Conservation (phyloP, 2,113 vertebrate genomes). For the Anser brachyrhynchus region DNA sequence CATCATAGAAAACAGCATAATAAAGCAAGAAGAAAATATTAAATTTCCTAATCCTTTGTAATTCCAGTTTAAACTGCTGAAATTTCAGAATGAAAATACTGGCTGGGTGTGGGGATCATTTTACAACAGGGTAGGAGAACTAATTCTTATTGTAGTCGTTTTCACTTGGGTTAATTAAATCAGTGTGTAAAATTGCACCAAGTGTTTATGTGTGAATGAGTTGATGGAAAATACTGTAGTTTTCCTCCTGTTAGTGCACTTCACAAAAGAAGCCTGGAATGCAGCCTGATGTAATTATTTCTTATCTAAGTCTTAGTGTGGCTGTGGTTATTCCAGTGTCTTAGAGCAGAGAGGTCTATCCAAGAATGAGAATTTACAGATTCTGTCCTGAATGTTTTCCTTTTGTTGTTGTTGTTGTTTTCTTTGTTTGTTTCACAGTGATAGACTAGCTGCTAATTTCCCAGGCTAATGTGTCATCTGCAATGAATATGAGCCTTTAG, state of each 20-base stretch:
- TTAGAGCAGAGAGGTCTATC: background rate
- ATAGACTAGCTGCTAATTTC: background rate
- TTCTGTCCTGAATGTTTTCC: background rate
- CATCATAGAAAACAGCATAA: background rate
- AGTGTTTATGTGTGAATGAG: background rate
- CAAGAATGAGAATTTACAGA: background rate
- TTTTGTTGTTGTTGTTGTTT: background rate
- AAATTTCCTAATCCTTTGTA: background rate
- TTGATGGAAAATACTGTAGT: background rate
- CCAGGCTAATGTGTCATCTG: background rate
- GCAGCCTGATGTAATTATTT: background rate
- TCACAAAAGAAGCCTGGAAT: background rate
- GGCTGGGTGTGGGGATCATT: background rate
- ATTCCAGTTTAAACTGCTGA: background rate
- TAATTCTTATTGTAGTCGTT: fast-evolving
- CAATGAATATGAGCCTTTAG: background rate
- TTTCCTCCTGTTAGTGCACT: background rate
- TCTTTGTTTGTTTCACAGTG: background rate
- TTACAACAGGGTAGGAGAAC: background rate
- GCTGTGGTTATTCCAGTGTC: background rate
- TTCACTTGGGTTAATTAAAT: background rate
- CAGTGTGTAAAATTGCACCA: background rate
- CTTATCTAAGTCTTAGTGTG: background rate
- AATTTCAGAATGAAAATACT: background rate
- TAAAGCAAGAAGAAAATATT: background rate